Conservation (phyloP, 2,888 invertebrate genomes). For the Nemurella pictetii region DNA sequence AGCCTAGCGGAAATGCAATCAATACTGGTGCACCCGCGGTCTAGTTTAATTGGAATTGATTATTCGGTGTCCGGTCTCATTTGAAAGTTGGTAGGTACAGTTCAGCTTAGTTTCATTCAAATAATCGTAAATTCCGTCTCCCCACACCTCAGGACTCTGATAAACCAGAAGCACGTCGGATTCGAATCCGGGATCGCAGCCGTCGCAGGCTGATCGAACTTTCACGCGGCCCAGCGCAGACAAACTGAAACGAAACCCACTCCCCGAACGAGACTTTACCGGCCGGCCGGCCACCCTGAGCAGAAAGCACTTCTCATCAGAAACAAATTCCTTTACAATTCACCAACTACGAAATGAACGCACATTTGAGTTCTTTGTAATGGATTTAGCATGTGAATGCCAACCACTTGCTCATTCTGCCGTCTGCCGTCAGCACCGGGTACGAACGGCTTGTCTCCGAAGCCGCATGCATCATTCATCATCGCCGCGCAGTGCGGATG, state of each 20-base stretch:
- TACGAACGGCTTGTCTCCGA: too few relatives aligned
- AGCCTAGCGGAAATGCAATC: background rate
- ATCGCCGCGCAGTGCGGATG: too few relatives aligned
- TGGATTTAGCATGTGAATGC: background rate
- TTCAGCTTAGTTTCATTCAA: background rate
- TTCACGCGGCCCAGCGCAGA: background rate
- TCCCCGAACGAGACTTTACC: background rate
- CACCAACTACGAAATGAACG: background rate
- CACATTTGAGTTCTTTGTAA: background rate
- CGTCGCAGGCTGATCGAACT: background rate
- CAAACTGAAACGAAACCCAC: background rate
- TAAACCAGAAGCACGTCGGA: background rate
- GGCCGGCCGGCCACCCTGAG: background rate
- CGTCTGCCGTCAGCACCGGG: too few relatives aligned
- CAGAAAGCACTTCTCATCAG: background rate
- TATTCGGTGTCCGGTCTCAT: conserved; percentile 5
- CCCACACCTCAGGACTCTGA: background rate
- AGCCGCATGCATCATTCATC: too few relatives aligned
- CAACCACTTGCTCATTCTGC: too few relatives aligned
- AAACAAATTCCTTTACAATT: background rate
- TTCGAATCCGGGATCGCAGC: background rate
- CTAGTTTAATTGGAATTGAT: conserved; percentile 3
- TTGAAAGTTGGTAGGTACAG: background rate
- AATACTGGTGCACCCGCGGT: background rate
- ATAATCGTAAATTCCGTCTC: conserved; percentile 19